These are phyloP conservation scores for Pantala flavescens DNA, from an alignment of 1,140 invertebrate genomes.

Conservation along the genomic window DNA sequence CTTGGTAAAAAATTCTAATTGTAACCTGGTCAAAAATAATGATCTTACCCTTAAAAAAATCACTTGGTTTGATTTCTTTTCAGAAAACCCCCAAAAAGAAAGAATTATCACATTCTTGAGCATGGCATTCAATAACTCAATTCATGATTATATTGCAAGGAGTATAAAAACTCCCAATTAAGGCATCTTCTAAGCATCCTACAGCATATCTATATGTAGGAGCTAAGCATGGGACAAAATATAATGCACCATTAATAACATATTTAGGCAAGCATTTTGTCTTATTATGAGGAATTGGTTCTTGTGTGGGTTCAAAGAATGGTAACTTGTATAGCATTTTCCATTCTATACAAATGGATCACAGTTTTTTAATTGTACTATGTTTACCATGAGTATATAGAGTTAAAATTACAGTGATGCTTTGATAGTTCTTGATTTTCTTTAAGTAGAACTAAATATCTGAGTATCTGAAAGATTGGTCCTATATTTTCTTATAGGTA, in stretches of 20 bases:
- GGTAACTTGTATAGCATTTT: not conserved
- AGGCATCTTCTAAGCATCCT: not conserved
- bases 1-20: no score
- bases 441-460: no score
- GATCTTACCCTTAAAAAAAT: no score
- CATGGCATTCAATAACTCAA: not conserved
- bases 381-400: not conserved
- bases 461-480: not conserved
- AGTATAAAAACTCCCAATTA: not conserved
- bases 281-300: not conserved
- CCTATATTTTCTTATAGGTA: not conserved
- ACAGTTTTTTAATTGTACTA: not conserved
- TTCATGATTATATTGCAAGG: not conserved
- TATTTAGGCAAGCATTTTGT: not conserved
- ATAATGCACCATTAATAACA: slow-evolving; percentile 3
- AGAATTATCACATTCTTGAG: not conserved
- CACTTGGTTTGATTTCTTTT: not conserved
- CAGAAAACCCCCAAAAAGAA: not conserved
- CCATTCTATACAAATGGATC: slow-evolving; percentile 1
- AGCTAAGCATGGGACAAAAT: not conserved
- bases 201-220: not conserved
- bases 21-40: no score
- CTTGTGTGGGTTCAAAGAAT: not conserved
- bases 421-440: no score
- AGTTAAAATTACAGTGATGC: no score